These are phyloP conservation scores for Australoheros facetus DNA, from an alignment of 2,797 vertebrate genomes.

Conservation along the genomic window DNA sequence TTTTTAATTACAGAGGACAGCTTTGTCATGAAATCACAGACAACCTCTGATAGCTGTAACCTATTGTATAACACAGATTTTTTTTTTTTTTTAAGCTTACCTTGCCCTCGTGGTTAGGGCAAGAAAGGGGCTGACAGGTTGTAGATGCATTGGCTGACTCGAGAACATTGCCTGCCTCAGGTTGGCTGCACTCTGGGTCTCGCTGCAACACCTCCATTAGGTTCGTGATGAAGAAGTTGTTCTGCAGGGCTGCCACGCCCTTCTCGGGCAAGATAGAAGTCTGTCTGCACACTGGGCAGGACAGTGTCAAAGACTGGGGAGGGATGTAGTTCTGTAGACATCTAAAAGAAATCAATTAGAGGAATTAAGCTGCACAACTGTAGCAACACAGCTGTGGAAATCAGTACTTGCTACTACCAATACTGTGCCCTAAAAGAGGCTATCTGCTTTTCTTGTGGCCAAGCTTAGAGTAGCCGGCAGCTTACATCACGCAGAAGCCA, in stretches of 20 bases:
- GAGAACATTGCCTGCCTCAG: slow-evolving; percentile 80
- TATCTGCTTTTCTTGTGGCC: slow-evolving; percentile 23
- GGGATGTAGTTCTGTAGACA: slow-evolving; percentile 98
- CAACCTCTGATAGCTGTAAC: background rate
- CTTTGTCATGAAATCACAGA: background rate
- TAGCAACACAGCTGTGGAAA: slow-evolving; percentile 36
- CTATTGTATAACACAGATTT: background rate
- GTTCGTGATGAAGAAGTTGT: slow-evolving; percentile 98
- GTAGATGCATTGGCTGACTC: slow-evolving; percentile 86
- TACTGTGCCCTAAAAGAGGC: slow-evolving; percentile 22
- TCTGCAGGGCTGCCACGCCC: slow-evolving; percentile 92
- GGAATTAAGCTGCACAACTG: background rate
- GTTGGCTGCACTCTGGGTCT: slow-evolving; percentile 84
- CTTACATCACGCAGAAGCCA: slow-evolving; percentile 34
- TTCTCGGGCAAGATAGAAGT: slow-evolving; percentile 95
- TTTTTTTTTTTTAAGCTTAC: slow-evolving; percentile 63
- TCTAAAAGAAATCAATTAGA: slow-evolving; percentile 66
- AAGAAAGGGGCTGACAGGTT: slow-evolving; percentile 89
- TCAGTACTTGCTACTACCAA: slow-evolving; percentile 18
- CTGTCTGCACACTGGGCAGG: slow-evolving; percentile 95
- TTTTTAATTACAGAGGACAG: background rate
- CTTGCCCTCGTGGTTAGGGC: slow-evolving; percentile 97
- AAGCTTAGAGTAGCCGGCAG: slow-evolving; percentile 9
- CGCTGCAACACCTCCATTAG: slow-evolving; percentile 95
- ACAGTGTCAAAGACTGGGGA: slow-evolving; percentile 93